These are phyloP conservation scores for Phyllotreta striolata DNA, from an alignment of 2,888 invertebrate species.

Conservation along the genomic window DNA sequence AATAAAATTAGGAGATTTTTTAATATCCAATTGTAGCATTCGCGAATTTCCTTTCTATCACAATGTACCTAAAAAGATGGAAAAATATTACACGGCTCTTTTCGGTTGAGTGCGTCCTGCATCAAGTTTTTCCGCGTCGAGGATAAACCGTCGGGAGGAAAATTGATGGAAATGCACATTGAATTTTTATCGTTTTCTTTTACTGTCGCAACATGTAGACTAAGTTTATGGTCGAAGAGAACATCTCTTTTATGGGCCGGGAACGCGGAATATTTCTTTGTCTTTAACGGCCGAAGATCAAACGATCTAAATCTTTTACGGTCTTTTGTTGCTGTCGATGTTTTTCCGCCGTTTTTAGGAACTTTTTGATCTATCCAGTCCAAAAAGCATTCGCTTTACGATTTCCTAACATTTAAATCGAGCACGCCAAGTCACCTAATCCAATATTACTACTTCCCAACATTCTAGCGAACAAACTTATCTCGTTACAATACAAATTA, in stretches of 20 bases:
- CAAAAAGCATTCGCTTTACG: slow-evolving; percentile 11
- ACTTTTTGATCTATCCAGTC: slow-evolving; percentile 31
- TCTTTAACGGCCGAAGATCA: slow-evolving; percentile 55
- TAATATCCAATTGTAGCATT: slow-evolving; percentile 16
- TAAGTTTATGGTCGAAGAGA: slow-evolving; percentile 58
- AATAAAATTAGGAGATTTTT: neutral
- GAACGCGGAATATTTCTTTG: slow-evolving; percentile 54
- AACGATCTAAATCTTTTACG: slow-evolving; percentile 56
- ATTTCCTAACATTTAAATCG: slow-evolving; percentile 2
- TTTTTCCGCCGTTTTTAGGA: slow-evolving; percentile 25
- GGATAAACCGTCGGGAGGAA: slow-evolving; percentile 51
- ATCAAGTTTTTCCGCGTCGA: slow-evolving; percentile 46
- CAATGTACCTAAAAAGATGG: slow-evolving; percentile 38
- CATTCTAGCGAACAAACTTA: no score
- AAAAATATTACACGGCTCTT: slow-evolving; percentile 40
- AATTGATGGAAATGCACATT: slow-evolving; percentile 62
- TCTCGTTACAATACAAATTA: no score
- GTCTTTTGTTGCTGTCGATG: slow-evolving; percentile 37
- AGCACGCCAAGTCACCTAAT: no score
- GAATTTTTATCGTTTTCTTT: slow-evolving; percentile 61
- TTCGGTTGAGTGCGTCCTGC: slow-evolving; percentile 45
- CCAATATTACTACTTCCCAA: no score
- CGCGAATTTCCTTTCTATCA: slow-evolving; percentile 31
- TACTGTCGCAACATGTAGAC: slow-evolving; percentile 63
- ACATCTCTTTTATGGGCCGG: slow-evolving; percentile 57